Evolutionary conservation across 2,888 invertebrate genomes (phyloP), one percentile per base, ranked within the genome.

Genomic region (Fragum fragum): DNA sequence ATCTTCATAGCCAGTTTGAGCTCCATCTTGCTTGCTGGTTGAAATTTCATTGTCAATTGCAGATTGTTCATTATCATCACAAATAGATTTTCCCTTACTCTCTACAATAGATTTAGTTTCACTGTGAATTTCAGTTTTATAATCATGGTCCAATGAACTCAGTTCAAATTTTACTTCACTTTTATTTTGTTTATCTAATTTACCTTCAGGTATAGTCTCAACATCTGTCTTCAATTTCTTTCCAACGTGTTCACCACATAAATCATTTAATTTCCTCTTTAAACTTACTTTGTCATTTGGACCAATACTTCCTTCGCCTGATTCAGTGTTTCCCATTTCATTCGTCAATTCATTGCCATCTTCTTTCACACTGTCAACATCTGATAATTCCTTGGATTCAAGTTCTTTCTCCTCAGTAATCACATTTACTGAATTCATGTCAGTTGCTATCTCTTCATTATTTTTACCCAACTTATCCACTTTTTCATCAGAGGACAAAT

Each of bases 361-460:
- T 5, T 36, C 36, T 71, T 39, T 66, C 52, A n/a, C 28, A 36
- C 68, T 66, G 1, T 21, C 18, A 36, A 26, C 0, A 16, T 36
- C 36, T 71, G 28, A 55, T 36, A 53, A 26, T 21, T 39, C 57
- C 23, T 47, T 68, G 18, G 63, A 74, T 14, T 32, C 21, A 39
- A 26, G 53, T 28, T 55, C 75, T 39, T 2, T 70, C 16, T 36
- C 47, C 5, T 47, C 18, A 47, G 47, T 39, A 6, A 6, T 6
- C n/a, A 47, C 47, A 47, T 18, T n/a, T 47, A 47, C 32, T 36
- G 3, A 3, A 36, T 3, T 36, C 5, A 9, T 3, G 9, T 36
- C 9, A 36, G 32, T 36, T 36, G 9, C 32, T n/a, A n/a, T n/a
- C n/a, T n/a, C n/a, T 36, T 36, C 32, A 3, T 6, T 36, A 36